phyloP scores from a whole-genome alignment of 1,140 invertebrate genomes.

The Brachionus rubens region DNA sequence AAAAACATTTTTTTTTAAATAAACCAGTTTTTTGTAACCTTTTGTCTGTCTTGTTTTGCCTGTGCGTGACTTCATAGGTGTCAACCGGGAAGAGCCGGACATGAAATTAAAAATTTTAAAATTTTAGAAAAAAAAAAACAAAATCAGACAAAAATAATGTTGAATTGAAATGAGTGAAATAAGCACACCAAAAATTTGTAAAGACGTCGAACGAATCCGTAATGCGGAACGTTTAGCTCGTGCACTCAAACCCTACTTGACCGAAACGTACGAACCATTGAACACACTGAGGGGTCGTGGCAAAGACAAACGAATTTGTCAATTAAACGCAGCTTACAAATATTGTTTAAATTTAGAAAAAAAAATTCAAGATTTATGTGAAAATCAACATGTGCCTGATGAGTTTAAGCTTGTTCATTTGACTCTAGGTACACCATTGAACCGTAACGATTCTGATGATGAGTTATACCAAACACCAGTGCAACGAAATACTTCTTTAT shows the following conservation, averaged over 20 bases:
- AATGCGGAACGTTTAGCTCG: slow-evolving; percentile 5
- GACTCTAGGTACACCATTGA: not conserved
- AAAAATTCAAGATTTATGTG: not conserved
- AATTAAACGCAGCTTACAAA: slow-evolving; percentile 13
- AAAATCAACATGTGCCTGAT: not conserved
- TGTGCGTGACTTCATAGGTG: slow-evolving; percentile 16
- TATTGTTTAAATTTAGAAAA: not conserved
- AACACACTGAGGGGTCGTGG: not conserved
- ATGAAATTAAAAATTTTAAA: no score
- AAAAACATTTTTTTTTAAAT: not conserved
- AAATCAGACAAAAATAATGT: slow-evolving; percentile 36
- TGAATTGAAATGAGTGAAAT: not conserved
- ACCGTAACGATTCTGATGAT: not conserved
- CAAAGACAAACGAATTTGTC: slow-evolving; percentile 34
- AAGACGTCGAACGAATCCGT: slow-evolving; percentile 4
- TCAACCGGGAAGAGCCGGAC: no score
- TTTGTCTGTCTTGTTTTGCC: no score
- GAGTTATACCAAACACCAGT: not conserved
- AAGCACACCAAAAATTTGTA: not conserved
- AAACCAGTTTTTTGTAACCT: no score
- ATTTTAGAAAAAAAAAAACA: no score
- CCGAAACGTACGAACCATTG: not conserved
- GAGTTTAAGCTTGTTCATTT: not conserved
- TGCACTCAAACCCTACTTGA: not conserved
- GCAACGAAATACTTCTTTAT: not conserved